Percentiles rank a stretch among this genome's conserved stretches.
Conservation (phyloP, 2,888 invertebrate genomes). For the Nipponacmea schrenckii region DNA sequence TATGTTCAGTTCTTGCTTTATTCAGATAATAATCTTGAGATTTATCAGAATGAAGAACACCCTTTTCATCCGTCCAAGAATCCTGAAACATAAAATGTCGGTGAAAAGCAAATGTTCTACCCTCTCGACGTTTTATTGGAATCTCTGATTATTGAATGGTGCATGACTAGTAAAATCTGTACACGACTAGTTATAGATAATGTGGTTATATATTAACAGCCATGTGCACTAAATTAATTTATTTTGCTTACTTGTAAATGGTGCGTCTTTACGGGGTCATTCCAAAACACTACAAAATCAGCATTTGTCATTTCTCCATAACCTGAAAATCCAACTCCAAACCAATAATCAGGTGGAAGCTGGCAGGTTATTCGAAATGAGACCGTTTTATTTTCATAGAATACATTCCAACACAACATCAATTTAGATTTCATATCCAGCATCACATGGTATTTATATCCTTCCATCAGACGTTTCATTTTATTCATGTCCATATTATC, state of each 20-base stretch:
- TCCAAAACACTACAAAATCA: slow-evolving; percentile 60
- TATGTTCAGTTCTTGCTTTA: slow-evolving; percentile 29
- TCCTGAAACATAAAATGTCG: slow-evolving; percentile 46
- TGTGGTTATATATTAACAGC: too few species aligned
- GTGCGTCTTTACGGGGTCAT: slow-evolving; percentile 40
- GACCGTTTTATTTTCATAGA: not conserved
- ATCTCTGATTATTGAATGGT: too few species aligned
- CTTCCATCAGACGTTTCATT: not conserved
- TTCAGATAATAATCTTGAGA: slow-evolving; percentile 58
- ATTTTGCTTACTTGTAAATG: slow-evolving; percentile 47
- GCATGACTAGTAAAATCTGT: too few species aligned
- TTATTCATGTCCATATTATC: not conserved
- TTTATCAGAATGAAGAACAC: slow-evolving; percentile 51
- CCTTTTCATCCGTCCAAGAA: slow-evolving; percentile 53
- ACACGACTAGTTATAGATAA: too few species aligned
- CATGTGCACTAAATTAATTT: too few species aligned
- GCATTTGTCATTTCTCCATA: slow-evolving; percentile 47
- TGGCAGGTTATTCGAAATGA: not conserved
- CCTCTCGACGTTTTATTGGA: too few species aligned
- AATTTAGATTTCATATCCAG: not conserved
- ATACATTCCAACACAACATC: slow-evolving; percentile 1
- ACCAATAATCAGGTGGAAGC: slow-evolving; percentile 27
- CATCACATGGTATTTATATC: slow-evolving; percentile 3
- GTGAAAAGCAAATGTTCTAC: too few species aligned
- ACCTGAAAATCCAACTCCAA: slow-evolving; percentile 55